Conservation (phyloP, 2,888 invertebrate species). For the Lasioglossum calceatum region DNA sequence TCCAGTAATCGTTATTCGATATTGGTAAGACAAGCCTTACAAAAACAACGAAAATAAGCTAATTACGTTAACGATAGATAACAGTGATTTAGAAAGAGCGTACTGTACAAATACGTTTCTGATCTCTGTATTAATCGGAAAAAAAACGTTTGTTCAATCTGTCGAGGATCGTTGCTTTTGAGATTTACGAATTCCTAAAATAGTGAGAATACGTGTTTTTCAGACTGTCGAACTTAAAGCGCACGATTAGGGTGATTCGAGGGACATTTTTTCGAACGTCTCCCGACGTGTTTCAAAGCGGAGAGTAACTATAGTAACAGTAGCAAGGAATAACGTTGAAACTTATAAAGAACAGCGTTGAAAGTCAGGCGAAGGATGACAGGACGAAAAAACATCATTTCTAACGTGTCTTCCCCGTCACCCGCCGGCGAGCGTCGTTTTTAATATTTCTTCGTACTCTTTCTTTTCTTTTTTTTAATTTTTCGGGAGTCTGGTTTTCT, state of each 20-base stretch:
- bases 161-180: neutral
- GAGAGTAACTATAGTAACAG: neutral
- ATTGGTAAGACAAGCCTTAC: too few species aligned
- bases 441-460: conserved; percentile 26
- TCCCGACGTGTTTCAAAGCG: neutral
- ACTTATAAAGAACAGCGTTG: neutral
- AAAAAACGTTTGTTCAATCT: neutral
- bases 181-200: too few species aligned
- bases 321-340: conserved; percentile 11
- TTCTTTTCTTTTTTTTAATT: conserved; percentile 39
- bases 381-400: neutral
- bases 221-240: neutral
- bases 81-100: neutral
- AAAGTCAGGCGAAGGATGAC: conserved; percentile 5
- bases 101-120: neutral
- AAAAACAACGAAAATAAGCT: too few species aligned
- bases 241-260: neutral
- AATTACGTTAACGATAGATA: too few species aligned
- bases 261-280: neutral
- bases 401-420: conserved; percentile 8
- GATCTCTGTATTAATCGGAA: neutral
- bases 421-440: conserved; percentile 34
- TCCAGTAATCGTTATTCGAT: too few species aligned
- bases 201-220: neutral
- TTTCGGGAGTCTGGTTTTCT: conserved; percentile 71